Conservation (phyloP, 2,888 invertebrate species). For the Campoletis raptor region DNA sequence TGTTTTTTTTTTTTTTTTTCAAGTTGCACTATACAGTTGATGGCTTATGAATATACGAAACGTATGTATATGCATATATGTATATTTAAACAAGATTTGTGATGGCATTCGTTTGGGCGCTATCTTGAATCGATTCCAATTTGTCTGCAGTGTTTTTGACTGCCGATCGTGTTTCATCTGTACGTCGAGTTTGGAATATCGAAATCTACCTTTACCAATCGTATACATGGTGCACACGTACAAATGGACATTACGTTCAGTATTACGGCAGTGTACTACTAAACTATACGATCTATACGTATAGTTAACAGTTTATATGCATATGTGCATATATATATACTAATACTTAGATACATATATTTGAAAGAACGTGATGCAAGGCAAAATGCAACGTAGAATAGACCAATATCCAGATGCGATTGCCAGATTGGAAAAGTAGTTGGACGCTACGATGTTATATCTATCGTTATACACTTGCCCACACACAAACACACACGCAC, state of each 20-base stretch:
- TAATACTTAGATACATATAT: background rate
- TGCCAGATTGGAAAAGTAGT: conserved; percentile 62
- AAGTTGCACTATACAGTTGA: conserved; percentile 1
- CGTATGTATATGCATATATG: conserved; percentile 16
- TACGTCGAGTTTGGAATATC: conserved; percentile 30
- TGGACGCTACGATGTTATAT: conserved; percentile 26
- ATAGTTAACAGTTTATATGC: conserved; percentile 24
- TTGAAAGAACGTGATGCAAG: background rate
- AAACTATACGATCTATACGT: conserved; percentile 5
- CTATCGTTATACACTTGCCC: background rate
- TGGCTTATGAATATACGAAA: conserved; percentile 10
- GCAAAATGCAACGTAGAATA: conserved; percentile 44
- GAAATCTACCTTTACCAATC: conserved; percentile 38
- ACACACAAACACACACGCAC: too few relatives aligned
- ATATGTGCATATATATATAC: background rate
- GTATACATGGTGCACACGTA: conserved; percentile 10
- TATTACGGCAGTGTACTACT: conserved; percentile 22
- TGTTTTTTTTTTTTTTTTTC: background rate
- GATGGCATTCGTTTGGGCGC: conserved; percentile 35
- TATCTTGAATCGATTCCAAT: conserved; percentile 67
- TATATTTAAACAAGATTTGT: background rate
- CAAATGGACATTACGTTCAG: conserved; percentile 26
- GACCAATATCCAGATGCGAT: conserved; percentile 59
- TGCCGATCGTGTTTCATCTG: conserved; percentile 63
- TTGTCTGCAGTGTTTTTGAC: conserved; percentile 65